Evolutionary conservation across 2,113 vertebrate species (phyloP), one percentile per base, ranked within the genome.

Genomic region (Vulpes ferrilata): DNA sequence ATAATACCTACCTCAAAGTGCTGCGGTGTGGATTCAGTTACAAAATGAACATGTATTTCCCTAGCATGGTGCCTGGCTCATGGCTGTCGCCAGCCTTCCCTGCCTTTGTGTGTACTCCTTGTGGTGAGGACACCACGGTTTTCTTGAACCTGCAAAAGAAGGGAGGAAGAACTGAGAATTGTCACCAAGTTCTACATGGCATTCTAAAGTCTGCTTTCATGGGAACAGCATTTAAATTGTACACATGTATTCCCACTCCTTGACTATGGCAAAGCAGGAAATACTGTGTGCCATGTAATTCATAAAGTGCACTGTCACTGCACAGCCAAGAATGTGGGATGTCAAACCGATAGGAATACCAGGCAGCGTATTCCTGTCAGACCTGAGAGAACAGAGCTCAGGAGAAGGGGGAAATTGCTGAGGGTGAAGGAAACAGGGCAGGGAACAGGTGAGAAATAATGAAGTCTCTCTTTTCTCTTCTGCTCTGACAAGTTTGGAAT

Each of bases 281-380:
- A 74, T 9, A 4, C n/a, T 2, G 5, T 6, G 19, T 81, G 43
- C 80, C 90, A 64, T 32, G 17, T 43, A 86, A 89, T 10, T 90
- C 94, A 73, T 57, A 84, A 94, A 94, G 38, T 76, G 59, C 0
- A 32, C 83, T 88, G 79, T 84, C 95, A 93, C 91, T 86, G 71
- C 88, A 80, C 10, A 62, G 59, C 95, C 93, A 91, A 78, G 95
- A 92, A 97, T 53, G 87, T 53, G 95, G 94, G 64, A 7, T 80
- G 84, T 84, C 96, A 94, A 80, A 78, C 79, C 12, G 88, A 92
- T 83, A 93, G 97, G 74, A 91, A 89, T 60, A 95, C 81, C 96
- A 85, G 95, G 84, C 5, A 25, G 87, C 32, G 51, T 15, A 30
- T 94, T 78, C 90, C 96, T 76, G 67, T 95, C 94, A 97, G 96